A percentile compares a stretch with the other conserved stretches of the same genome.
Evolutionary conservation across 2,888 invertebrate species (phyloP).

Genomic region (Chloroclysta siterata): DNA sequence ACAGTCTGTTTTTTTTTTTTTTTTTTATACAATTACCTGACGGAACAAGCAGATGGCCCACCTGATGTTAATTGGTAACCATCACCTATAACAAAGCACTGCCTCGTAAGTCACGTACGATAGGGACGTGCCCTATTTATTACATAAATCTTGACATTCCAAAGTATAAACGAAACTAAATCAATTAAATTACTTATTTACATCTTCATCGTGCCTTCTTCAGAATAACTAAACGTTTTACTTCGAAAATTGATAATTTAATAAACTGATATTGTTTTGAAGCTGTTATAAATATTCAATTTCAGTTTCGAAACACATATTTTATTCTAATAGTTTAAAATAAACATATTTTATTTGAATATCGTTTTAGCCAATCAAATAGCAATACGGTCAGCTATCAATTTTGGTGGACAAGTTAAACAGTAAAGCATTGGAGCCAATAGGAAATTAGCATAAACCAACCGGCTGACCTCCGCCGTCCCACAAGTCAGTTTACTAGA

Average conservation of each 20-base stretch:
- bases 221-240: background rate
- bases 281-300: slow-evolving; percentile 2
- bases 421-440: slow-evolving; percentile 33
- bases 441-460: slow-evolving; percentile 43
- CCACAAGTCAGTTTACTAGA: slow-evolving; percentile 27
- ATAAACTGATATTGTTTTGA: background rate
- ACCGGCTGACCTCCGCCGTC: slow-evolving; percentile 34
- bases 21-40: no score
- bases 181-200: slow-evolving; percentile 5
- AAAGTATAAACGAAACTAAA: slow-evolving; percentile 6
- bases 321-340: slow-evolving; percentile 15
- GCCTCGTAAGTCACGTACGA: no score
- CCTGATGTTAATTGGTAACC: no score
- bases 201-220: background rate
- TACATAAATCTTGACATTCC: background rate
- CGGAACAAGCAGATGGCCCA: no score
- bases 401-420: slow-evolving; percentile 38
- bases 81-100: no score
- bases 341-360: slow-evolving; percentile 15
- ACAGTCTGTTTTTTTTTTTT: no score
- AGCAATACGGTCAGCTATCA: slow-evolving; percentile 31
- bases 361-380: slow-evolving; percentile 25
- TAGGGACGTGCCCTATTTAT: no score
- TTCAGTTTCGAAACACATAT: background rate
- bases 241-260: background rate